Base-by-base conservation (phyloP, 1,140 invertebrate genomes). In the Capitella teleta region DNA sequence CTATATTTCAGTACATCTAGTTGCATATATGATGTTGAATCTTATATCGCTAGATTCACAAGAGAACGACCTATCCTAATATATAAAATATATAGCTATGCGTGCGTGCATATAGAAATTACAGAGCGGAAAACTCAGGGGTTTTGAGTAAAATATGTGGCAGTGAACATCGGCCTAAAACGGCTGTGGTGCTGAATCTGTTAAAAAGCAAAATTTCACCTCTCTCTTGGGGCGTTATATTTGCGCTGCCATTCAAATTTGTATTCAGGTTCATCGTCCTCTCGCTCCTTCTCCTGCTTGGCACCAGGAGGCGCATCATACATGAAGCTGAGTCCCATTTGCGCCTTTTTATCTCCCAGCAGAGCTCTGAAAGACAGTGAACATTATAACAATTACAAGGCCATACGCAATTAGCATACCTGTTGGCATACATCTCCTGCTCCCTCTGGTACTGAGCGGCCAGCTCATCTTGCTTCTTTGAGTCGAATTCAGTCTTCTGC, bases 241-340 rank as follows among this genome's bases (percentile, higher is more conserved):
- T 97, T 97, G 41, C 94, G 76, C 73, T 98, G 94, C 94, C 94
- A 98, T 67, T 98, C 95, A 77, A 99, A 98, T 72, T 98, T 98
- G 59, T 87, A 95, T 64, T 98, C 94, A 23, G 87, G 87, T 68
- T 95, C 91, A 62, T 88, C 86, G 53, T 92, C 89, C 72, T 79
- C 77, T 64, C 88, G 84, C 74, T 93, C 47, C 38, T 28, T 34
- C 18, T 26, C 67, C 47, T 63, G 65, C 53, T 74, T 73, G 19
- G 77, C 56, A 37, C 94, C 95, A 26, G 93, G 91, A 51, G 96
- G 96, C n/a, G 94, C 90, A 73, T 99, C 94, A 73, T 99, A 99
- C 90, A 99, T 94, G 65, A 98, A 99, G 74, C 92, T 96, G 0
- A 99, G 81, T 56, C 93, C 96, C n/a, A 98, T 69, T 69, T 97